Conservation (phyloP, 2,888 invertebrate genomes). For the Oxycera nigricornis region DNA sequence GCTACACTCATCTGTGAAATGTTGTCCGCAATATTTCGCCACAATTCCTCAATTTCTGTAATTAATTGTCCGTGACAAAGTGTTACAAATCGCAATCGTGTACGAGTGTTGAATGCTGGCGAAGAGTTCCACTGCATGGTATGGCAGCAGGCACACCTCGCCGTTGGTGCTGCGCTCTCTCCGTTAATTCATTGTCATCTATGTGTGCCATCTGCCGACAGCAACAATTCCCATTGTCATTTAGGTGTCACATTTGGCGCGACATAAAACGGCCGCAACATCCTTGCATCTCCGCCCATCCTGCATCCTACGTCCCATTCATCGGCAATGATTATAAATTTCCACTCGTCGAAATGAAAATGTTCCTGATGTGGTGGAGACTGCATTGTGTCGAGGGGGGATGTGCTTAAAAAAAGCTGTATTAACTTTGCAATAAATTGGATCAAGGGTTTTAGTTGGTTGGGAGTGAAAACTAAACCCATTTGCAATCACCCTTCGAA, state of each 20-base stretch:
- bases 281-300: neutral
- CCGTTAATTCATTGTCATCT: neutral
- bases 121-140: neutral
- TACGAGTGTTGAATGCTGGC: neutral
- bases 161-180: neutral
- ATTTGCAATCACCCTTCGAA: too few species aligned
- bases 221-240: conserved; percentile 19
- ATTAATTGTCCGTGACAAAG: conserved; percentile 39
- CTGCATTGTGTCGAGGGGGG: neutral
- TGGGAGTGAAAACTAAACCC: too few species aligned
- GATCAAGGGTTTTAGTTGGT: too few species aligned
- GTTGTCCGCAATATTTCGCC: conserved; percentile 28
- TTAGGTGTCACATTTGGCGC: conserved; percentile 32
- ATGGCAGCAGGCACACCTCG: neutral
- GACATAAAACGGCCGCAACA: neutral
- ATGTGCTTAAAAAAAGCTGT: neutral
- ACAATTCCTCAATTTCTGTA: conserved; percentile 26
- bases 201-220: too few species aligned
- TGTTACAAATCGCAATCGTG: conserved; percentile 24
- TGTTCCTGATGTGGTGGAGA: neutral
- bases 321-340: conserved; percentile 34
- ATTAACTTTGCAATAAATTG: neutral
- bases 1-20: neutral
- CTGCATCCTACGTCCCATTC: neutral
- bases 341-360: conserved; percentile 28